Percentiles rank a stretch among this genome's conserved stretches.
phyloP scores from a whole-genome alignment of 2,797 vertebrate genomes.

The Schizopygopsis pylzovi region DNA sequence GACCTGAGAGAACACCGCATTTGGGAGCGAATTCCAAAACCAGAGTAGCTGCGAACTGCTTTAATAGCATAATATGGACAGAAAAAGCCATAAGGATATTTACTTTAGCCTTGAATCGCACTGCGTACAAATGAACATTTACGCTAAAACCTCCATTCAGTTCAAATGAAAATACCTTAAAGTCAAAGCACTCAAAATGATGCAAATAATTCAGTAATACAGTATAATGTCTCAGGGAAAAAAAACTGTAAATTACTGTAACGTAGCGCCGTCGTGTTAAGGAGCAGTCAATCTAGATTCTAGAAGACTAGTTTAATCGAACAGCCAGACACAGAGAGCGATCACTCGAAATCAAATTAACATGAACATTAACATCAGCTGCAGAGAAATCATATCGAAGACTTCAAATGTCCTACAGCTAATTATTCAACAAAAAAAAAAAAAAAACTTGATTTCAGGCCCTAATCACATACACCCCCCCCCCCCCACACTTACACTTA shows the following conservation, averaged over 20 bases:
- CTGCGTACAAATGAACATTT: conserved; percentile 20
- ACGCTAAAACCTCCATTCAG: conserved; percentile 7
- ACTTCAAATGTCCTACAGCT: conserved; percentile 39
- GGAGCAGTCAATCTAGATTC: conserved; percentile 13
- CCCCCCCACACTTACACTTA: neutral
- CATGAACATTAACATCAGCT: conserved; percentile 43
- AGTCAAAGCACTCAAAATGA: conserved; percentile 1
- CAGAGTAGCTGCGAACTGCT: conserved; percentile 64
- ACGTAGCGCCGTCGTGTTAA: conserved; percentile 18
- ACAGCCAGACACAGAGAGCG: conserved; percentile 54
- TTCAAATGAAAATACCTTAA: conserved; percentile 25
- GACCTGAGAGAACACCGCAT: conserved; percentile 72
- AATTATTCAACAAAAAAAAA: conserved; percentile 34
- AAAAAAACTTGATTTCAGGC: neutral
- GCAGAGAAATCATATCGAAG: conserved; percentile 44
- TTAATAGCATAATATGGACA: conserved; percentile 63
- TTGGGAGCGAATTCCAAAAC: conserved; percentile 70
- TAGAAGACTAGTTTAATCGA: conserved; percentile 55
- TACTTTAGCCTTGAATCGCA: conserved; percentile 54
- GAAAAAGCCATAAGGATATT: conserved; percentile 62
- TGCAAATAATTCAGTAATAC: neutral
- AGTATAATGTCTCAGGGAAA: neutral
- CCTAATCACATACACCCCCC: neutral
- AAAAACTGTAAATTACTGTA: conserved; percentile 49
- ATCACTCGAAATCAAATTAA: conserved; percentile 60